Evolutionary conservation across 2,888 invertebrate species (phyloP).

Genomic region (Pseudococcus longispinus): DNA sequence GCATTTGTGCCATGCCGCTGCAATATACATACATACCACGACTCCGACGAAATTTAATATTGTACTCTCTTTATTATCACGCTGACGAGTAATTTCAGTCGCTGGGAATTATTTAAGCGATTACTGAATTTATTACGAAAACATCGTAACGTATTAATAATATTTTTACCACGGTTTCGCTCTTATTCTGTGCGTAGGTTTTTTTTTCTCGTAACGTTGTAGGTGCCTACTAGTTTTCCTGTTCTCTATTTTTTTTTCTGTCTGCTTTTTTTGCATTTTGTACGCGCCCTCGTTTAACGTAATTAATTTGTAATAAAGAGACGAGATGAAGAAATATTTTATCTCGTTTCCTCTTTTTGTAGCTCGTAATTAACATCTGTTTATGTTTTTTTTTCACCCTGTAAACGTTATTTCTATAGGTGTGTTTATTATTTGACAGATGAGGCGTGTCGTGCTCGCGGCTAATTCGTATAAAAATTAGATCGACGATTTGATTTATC

Average conservation of each 20-base stretch:
- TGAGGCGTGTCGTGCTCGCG: not conserved
- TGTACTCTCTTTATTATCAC: conserved; percentile 35
- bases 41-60: not conserved
- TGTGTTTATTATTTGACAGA: conserved; percentile 13
- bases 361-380: not conserved
- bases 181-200: not conserved
- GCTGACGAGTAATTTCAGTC: conserved; percentile 38
- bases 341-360: conserved; percentile 2
- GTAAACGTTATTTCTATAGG: not conserved
- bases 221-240: not conserved
- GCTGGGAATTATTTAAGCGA: conserved; percentile 8
- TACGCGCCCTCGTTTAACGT: conserved; percentile 2
- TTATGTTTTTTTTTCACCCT: not conserved
- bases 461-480: not conserved
- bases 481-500: not conserved
- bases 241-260: not conserved
- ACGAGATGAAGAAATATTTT: conserved; percentile 7
- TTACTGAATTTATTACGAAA: conserved; percentile 20
- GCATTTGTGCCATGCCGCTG: not conserved
- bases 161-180: not conserved
- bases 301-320: conserved; percentile 22
- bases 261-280: not conserved
- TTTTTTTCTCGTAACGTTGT: not conserved
- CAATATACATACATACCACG: not conserved
- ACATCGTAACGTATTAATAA: not conserved